These are phyloP conservation scores for Agonopterix subpropinquella DNA, from an alignment of 2,888 invertebrate species.

Conservation along the genomic window DNA sequence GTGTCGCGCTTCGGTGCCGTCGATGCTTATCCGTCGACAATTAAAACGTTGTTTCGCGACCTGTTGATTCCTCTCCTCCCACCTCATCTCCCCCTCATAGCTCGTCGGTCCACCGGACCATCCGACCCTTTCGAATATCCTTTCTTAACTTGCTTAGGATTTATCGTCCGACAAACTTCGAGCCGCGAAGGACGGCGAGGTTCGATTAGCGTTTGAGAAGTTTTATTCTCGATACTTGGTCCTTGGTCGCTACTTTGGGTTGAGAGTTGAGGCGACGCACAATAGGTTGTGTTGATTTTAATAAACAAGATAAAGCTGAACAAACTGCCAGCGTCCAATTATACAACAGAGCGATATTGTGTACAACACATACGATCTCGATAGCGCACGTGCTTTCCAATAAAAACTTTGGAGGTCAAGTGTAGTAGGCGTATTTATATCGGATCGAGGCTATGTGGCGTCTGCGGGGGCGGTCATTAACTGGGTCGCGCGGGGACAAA, in stretches of 20 bases:
- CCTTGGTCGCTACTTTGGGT: background rate
- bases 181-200: slow-evolving; percentile 21
- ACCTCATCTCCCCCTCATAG: slow-evolving; percentile 24
- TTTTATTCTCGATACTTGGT: slow-evolving; percentile 4
- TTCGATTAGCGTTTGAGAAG: slow-evolving; percentile 18
- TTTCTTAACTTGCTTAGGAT: slow-evolving; percentile 25
- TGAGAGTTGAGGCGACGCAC: background rate
- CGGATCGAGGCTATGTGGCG: slow-evolving; percentile 66
- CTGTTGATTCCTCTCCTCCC: slow-evolving; percentile 56
- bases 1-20: slow-evolving; percentile 64
- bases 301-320: slow-evolving; percentile 6
- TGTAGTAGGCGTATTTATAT: slow-evolving; percentile 76
- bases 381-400: slow-evolving; percentile 69
- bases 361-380: slow-evolving; percentile 58
- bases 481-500: slow-evolving; percentile 72
- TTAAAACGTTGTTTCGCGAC: slow-evolving; percentile 72
- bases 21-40: slow-evolving; percentile 68
- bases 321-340: slow-evolving; percentile 19
- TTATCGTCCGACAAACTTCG: slow-evolving; percentile 34
- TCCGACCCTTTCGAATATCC: slow-evolving; percentile 31
- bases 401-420: slow-evolving; percentile 76
- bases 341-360: slow-evolving; percentile 34
- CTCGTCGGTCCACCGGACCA: slow-evolving; percentile 31
- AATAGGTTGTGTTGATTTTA: background rate
- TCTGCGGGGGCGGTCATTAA: slow-evolving; percentile 72